phyloP scores from a whole-genome alignment of 2,888 invertebrate genomes.

The Heterodera filipjevi region DNA sequence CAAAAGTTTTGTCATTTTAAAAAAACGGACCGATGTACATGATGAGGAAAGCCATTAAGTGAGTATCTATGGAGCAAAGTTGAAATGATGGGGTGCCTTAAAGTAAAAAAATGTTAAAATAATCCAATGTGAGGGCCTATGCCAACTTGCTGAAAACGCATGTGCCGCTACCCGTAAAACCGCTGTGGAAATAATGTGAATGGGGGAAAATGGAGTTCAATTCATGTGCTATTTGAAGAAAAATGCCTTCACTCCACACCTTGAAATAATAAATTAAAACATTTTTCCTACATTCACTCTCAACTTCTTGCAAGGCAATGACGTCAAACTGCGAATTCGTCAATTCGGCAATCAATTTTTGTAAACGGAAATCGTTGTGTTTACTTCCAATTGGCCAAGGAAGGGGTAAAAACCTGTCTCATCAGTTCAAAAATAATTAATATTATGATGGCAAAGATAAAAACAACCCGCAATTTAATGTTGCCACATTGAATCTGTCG shows the following conservation, averaged over 20 bases:
- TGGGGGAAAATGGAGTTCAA: slow-evolving; percentile 75
- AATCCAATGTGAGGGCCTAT: no score
- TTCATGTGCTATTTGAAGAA: slow-evolving; percentile 75
- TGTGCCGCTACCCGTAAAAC: slow-evolving; percentile 89
- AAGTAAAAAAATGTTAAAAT: neutral
- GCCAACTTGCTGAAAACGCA: slow-evolving; percentile 78
- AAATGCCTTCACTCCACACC: slow-evolving; percentile 86
- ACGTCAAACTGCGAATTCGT: neutral
- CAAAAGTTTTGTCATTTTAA: neutral
- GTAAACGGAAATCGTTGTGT: neutral
- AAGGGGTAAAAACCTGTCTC: slow-evolving; percentile 57
- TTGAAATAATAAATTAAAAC: slow-evolving; percentile 29
- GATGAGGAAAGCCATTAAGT: slow-evolving; percentile 92
- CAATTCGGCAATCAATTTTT: neutral
- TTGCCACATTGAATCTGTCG: slow-evolving; percentile 32
- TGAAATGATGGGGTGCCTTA: slow-evolving; percentile 72
- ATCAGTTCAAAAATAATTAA: neutral
- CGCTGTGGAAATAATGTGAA: slow-evolving; percentile 91
- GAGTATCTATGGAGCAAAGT: slow-evolving; percentile 74
- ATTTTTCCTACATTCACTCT: no score
- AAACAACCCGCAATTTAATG: slow-evolving; percentile 42
- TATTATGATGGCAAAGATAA: neutral
- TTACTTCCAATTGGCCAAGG: slow-evolving; percentile 59
- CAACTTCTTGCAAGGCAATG: slow-evolving; percentile 74
- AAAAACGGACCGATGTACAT: slow-evolving; percentile 72